phyloP scores from a whole-genome alignment of 2,888 invertebrate species.

The Scelioninae gen. 1 region DNA sequence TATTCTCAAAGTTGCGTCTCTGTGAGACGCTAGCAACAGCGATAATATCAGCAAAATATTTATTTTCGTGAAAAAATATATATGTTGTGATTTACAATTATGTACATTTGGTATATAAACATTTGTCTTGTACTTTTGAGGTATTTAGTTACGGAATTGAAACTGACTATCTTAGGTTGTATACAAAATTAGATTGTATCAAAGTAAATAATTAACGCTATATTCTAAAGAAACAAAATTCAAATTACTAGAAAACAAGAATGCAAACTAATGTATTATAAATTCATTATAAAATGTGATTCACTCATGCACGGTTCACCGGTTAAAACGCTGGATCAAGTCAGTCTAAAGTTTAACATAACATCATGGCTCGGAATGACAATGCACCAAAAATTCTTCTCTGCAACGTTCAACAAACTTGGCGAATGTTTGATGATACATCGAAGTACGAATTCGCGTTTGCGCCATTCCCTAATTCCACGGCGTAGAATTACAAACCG shows the following conservation, averaged over 20 bases:
- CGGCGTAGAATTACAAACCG: constrained; percentile 81
- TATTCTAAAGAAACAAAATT: not conserved
- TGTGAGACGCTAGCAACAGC: constrained; percentile 23
- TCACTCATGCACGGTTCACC: constrained; percentile 8
- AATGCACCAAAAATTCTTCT: constrained; percentile 49
- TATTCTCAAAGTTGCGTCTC: constrained; percentile 31
- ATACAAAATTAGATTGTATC: not conserved
- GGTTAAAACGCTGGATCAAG: constrained; percentile 16
- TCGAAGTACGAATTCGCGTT: constrained; percentile 39
- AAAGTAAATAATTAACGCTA: not conserved
- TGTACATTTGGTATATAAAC: constrained; percentile 67
- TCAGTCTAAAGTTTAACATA: constrained; percentile 53
- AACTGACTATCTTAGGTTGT: constrained; percentile 38
- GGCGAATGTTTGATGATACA: constrained; percentile 36
- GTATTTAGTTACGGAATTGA: constrained; percentile 53
- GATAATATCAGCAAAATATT: constrained; percentile 73
- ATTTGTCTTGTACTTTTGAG: constrained; percentile 66
- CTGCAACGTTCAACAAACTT: constrained; percentile 34
- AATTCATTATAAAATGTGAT: constrained; percentile 17
- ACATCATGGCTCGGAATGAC: constrained; percentile 54
- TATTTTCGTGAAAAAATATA: constrained; percentile 77
- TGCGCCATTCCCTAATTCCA: constrained; percentile 32
- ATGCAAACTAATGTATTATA: not conserved
- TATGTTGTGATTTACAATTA: constrained; percentile 59
- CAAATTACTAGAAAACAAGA: not conserved